Percentiles rank a stretch among this genome's conserved stretches.
phyloP scores from a whole-genome alignment of 2,888 invertebrate species.

The Caenorhabditis auriculariae region DNA sequence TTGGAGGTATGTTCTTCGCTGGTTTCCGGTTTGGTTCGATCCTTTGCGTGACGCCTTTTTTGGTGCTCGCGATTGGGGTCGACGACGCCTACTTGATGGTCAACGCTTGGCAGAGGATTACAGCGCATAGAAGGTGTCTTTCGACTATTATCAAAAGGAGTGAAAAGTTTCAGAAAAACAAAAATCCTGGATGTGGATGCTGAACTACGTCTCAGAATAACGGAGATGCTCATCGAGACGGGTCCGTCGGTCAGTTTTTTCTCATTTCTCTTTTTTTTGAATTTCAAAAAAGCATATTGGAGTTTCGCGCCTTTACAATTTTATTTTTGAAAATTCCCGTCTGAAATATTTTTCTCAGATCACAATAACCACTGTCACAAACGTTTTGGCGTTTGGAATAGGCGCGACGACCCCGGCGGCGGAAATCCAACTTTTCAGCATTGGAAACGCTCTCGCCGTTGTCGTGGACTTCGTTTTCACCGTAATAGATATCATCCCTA shows the following conservation, averaged over 20 bases:
- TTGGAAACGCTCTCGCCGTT: slow-evolving; percentile 59
- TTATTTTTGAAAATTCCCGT: neutral
- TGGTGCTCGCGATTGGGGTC: slow-evolving; percentile 59
- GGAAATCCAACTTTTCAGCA: slow-evolving; percentile 60
- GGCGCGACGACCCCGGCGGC: slow-evolving; percentile 59
- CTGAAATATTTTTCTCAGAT: slow-evolving; percentile 27
- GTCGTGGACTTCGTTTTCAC: slow-evolving; percentile 53
- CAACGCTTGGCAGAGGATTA: slow-evolving; percentile 58
- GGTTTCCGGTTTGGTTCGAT: slow-evolving; percentile 61
- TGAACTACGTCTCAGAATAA: slow-evolving; percentile 34
- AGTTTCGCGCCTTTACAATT: no score
- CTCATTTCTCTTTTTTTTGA: no score
- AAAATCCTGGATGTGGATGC: slow-evolving; percentile 6
- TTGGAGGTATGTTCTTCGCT: slow-evolving; percentile 50
- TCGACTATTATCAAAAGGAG: neutral
- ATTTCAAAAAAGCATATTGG: no score
- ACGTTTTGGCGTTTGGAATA: slow-evolving; percentile 48
- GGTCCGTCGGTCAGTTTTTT: slow-evolving; percentile 36
- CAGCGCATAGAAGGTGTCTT: slow-evolving; percentile 23
- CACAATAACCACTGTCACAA: slow-evolving; percentile 60
- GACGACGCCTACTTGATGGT: slow-evolving; percentile 61
- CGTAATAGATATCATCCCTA: slow-evolving; percentile 10
- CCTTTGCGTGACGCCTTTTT: slow-evolving; percentile 58
- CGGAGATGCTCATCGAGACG: slow-evolving; percentile 47
- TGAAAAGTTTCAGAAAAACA: neutral